These are phyloP conservation scores for Episyrphus balteatus DNA, from an alignment of 1,140 invertebrate species.

Conservation along the genomic window DNA sequence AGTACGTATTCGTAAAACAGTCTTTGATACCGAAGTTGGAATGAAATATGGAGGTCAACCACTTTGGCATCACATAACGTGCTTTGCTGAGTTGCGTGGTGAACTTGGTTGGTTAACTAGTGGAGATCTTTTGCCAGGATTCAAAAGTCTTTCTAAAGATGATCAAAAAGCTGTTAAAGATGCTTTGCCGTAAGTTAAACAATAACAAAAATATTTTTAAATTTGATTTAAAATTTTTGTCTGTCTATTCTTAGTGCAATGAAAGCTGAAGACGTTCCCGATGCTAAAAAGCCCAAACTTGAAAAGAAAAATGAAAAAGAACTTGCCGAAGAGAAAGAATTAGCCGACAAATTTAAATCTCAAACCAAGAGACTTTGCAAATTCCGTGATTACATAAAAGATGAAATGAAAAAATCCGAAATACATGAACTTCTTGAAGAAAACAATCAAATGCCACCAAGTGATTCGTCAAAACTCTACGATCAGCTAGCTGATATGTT, in stretches of 20 bases:
- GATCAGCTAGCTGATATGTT: slow-evolving; percentile 74
- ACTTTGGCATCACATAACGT: slow-evolving; percentile 86
- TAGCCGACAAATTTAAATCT: slow-evolving; percentile 49
- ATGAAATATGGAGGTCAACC: slow-evolving; percentile 68
- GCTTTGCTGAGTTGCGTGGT: slow-evolving; percentile 53
- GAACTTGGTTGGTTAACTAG: slow-evolving; percentile 64
- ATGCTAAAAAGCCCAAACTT: slow-evolving; percentile 55
- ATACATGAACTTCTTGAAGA: slow-evolving; percentile 53
- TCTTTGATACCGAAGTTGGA: slow-evolving; percentile 70
- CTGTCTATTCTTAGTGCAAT: slow-evolving; percentile 42
- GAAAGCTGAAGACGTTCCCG: slow-evolving; percentile 44
- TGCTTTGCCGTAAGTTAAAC: slow-evolving; percentile 18
- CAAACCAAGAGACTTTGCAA: slow-evolving; percentile 75
- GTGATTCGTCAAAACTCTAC: slow-evolving; percentile 55
- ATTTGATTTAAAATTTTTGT: slow-evolving; percentile 6
- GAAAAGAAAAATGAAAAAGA: slow-evolving; percentile 47
- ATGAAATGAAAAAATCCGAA: slow-evolving; percentile 45
- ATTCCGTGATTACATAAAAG: slow-evolving; percentile 42
- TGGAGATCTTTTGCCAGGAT: slow-evolving; percentile 64
- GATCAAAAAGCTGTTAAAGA: slow-evolving; percentile 61
- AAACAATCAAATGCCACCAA: slow-evolving; percentile 60
- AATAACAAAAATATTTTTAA: no score
- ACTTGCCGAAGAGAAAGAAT: slow-evolving; percentile 37
- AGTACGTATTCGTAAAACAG: slow-evolving; percentile 74
- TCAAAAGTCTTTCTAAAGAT: slow-evolving; percentile 55